Base-by-base conservation (phyloP, 1,140 invertebrate genomes). In the Schlechtendalia chinensis region DNA sequence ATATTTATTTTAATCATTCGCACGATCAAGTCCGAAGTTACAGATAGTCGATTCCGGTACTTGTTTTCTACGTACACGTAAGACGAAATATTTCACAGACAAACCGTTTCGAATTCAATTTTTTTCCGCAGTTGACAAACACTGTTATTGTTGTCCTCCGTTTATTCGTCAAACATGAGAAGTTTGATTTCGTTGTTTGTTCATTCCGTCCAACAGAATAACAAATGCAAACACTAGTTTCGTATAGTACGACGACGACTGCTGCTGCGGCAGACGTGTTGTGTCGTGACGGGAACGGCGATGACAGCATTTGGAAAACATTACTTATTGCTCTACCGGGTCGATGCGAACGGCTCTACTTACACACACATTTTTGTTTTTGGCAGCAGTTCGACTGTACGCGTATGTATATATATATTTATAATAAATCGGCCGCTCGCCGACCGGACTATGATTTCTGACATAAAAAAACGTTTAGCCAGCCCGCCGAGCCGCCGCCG, bases 391-490 rank as follows among this genome's bases (percentile, higher is more conserved):
- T 72, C 50, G 53, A 10, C 10, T 0, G 67, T 71, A 24, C n/a
- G n/a, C n/a, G n/a, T n/a, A n/a, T n/a, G n/a, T n/a, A n/a, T 39
- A 39, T 8, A 8, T 8, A 8, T 39, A 39, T 39, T 4, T 16
- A 72, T 72, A 32, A 72, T 69, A 69, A 69, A 69, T 69, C 47
- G 69, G 47, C 24, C 50, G 24, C 27, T 16, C 50, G 24, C 27
- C 17, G 69, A 22, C 69, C 24, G 19, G 24, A 22, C 3, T 24
- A 72, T 72, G 69, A 72, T 72, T 72, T n/a, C 17, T 72, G 69
- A 72, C 69, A 54, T 72, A 5, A 29, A 54, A 72, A 72, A 54
- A 54, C 69, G 69, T 72, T 72, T 72, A 72, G 24, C 6, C 45
- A 54, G 50, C 27, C 24, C 5, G 67, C n/a, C n/a, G 22, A n/a